Base-by-base conservation (phyloP, 2,113 vertebrate species). In the Leptobrachium ailaonicum region DNA sequence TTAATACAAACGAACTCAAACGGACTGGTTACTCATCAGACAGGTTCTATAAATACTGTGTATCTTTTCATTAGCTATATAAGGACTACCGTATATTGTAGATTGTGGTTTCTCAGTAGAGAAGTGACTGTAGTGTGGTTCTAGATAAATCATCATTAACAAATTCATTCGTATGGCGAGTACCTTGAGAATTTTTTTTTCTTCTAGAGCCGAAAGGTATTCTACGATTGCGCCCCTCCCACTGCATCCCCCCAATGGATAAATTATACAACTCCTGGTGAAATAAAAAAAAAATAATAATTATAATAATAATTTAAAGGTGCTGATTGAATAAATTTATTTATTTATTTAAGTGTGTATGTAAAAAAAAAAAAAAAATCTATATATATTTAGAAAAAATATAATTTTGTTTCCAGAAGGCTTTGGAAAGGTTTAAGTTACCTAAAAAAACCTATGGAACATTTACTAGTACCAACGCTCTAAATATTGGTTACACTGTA, bases 51-150 rank as follows among this genome's bases (percentile, higher is more conserved):
- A 90, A 93, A 91, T 92, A 87, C 91, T 92, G 92, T 96, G 92
- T 95, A 95, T 95, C 93, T 95, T 32, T 93, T 93, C 95, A 95
- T 95, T 95, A 95, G 92, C 93, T 94, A 88, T 92, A 93, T 93
- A 92, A 80, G 90, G 93, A 93, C 88, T 95, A 60, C 56, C 13
- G 56, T 60, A 90, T 94, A 92, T 92, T 85, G 93, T 95, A 95
- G 95, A 91, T 92, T 92, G 94, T 95, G 93, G 92, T 95, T 94
- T 94, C 93, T 95, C 94, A 92, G 92, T 95, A 95, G 93, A 94
- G 94, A 94, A 93, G 93, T 95, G 93, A 92, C 90, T 94, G 94
- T 95, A 92, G 91, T 94, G 93, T 95, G 93, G 92, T 86, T 93
- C 91, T 94, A 94, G 91, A 90, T 92, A 92, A 92, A 92, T 94